phyloP scores from a whole-genome alignment of 1,140 invertebrate species.

The Leucophenga varia region DNA sequence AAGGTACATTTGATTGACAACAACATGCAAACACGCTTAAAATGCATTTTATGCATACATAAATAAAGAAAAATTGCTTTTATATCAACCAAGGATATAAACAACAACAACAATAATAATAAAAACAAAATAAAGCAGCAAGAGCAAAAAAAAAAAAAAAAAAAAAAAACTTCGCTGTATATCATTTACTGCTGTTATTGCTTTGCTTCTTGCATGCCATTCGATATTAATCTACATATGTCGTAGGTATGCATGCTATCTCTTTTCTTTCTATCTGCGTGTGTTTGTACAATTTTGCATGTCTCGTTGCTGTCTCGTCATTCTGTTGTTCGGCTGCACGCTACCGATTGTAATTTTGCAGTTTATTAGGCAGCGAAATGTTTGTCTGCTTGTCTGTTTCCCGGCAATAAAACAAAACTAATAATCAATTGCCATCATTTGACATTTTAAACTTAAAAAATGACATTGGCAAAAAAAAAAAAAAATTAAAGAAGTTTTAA shows the following conservation, averaged over 20 bases:
- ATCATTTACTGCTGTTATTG: conserved; percentile 29
- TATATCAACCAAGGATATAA: neutral
- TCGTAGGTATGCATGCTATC: conserved; percentile 7
- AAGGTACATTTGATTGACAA: conserved; percentile 51
- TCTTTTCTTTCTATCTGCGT: neutral
- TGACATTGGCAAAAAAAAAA: conserved; percentile 6
- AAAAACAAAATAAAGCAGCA: no score
- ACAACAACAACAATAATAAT: no score
- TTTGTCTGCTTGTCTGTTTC: conserved; percentile 43
- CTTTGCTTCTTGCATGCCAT: neutral
- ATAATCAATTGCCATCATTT: conserved; percentile 54
- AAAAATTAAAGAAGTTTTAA: no score
- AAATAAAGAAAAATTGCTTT: neutral
- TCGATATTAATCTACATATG: conserved; percentile 39
- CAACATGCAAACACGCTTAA: conserved; percentile 35
- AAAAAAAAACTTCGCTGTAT: no score
- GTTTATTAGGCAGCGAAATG: conserved; percentile 50
- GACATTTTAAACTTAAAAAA: conserved; percentile 45
- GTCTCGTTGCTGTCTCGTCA: no score
- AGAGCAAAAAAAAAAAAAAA: no score
- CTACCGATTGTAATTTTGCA: conserved; percentile 32
- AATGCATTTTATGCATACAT: conserved; percentile 13
- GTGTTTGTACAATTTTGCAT: no score
- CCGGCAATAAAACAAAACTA: conserved; percentile 1
- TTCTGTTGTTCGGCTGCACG: conserved; percentile 19